These are phyloP conservation scores for Cebus imitator DNA, from an alignment of 2,113 vertebrate species.

Conservation along the genomic window DNA sequence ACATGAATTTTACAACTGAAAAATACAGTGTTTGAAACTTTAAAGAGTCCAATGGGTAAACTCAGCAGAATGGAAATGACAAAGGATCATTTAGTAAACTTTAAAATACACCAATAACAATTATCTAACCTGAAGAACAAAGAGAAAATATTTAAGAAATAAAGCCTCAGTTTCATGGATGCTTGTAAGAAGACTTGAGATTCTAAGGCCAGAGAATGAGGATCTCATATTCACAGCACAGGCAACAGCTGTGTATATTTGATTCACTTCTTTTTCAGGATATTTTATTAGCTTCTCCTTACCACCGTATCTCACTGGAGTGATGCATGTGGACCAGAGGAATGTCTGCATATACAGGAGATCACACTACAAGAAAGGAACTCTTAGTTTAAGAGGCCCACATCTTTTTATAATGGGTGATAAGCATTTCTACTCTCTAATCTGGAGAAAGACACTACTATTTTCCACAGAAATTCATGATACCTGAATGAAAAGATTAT, in stretches of 20 bases:
- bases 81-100: background rate
- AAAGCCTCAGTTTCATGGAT: background rate
- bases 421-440: background rate
- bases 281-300: background rate
- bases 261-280: background rate
- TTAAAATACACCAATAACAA: background rate
- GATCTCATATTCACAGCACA: background rate
- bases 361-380: background rate
- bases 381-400: background rate
- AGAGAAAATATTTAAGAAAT: background rate
- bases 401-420: background rate
- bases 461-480: background rate
- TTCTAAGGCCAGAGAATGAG: background rate
- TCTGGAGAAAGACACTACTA: background rate
- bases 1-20: background rate
- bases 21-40: background rate
- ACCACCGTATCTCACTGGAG: fast-evolving
- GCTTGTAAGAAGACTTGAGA: background rate
- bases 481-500: background rate
- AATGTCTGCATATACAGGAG: background rate
- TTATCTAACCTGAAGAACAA: background rate
- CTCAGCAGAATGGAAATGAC: background rate
- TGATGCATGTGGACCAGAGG: background rate
- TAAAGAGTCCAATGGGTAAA: background rate
- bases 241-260: background rate